These are phyloP conservation scores for Lathronympha strigana DNA, from an alignment of 2,888 invertebrate genomes.

Conservation along the genomic window DNA sequence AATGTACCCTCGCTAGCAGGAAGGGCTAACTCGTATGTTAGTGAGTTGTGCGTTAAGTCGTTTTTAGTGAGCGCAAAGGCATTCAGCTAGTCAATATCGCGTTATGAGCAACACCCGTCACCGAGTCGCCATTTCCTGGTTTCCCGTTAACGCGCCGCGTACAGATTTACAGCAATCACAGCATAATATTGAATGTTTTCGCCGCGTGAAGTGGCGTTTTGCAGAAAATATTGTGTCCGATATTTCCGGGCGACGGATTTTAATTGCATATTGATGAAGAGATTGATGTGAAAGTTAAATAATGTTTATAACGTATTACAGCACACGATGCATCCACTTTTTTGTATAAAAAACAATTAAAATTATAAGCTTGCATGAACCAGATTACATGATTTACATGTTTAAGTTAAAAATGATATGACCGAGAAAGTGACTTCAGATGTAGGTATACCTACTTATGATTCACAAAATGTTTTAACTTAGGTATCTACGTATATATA, in stretches of 20 bases:
- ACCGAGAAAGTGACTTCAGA: too few species aligned
- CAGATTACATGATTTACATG: not conserved
- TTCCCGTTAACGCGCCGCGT: slow-evolving; percentile 59
- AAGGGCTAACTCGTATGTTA: not conserved
- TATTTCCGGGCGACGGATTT: not conserved
- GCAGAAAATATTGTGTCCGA: not conserved
- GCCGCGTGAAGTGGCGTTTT: slow-evolving; percentile 4
- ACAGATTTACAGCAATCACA: slow-evolving; percentile 52
- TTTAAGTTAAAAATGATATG: too few species aligned
- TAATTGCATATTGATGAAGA: slow-evolving; percentile 10
- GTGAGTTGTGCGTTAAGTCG: not conserved
- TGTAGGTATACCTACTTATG: too few species aligned
- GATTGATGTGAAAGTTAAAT: not conserved
- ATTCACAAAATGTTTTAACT: too few species aligned
- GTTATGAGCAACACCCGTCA: slow-evolving; percentile 60
- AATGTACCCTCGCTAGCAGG: slow-evolving; percentile 1
- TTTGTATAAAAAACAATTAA: too few species aligned
- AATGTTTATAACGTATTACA: not conserved
- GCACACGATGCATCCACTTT: too few species aligned
- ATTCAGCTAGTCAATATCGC: slow-evolving; percentile 51
- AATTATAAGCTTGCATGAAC: too few species aligned
- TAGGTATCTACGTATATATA: not conserved
- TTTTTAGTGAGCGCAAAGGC: not conserved
- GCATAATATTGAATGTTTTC: slow-evolving; percentile 49
- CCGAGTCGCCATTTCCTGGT: slow-evolving; percentile 63